These are phyloP conservation scores for Sarcophaga peregrina DNA, from an alignment of 1,140 invertebrate species.

Conservation along the genomic window DNA sequence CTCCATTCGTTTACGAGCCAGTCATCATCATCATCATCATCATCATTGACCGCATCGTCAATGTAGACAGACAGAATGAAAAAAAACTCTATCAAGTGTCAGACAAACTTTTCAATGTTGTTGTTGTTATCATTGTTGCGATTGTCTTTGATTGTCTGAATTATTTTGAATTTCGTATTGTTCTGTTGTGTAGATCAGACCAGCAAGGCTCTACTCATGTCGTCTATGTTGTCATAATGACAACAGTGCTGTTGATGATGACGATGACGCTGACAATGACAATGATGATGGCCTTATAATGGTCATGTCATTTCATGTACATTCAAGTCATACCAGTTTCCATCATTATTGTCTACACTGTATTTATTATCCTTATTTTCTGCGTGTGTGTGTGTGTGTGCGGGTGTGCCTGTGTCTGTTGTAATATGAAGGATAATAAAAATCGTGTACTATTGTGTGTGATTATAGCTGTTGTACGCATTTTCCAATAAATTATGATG, in stretches of 20 bases:
- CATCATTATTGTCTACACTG: not conserved
- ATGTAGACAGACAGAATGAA: too few relatives aligned
- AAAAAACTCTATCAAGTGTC: conserved; percentile 16
- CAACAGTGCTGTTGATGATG: not conserved
- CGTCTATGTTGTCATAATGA: not conserved
- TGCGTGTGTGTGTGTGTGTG: not conserved
- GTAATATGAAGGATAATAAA: not conserved
- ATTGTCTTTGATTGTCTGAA: too few relatives aligned
- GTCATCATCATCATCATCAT: not conserved
- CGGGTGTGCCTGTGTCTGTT: not conserved
- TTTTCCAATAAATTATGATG: conserved; percentile 46
- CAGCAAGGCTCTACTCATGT: not conserved
- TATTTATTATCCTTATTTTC: too few relatives aligned
- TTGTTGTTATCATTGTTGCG: not conserved
- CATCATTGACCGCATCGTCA: not conserved
- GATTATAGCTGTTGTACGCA: not conserved
- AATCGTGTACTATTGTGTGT: conserved; percentile 5
- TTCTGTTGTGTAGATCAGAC: not conserved
- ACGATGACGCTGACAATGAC: not conserved
- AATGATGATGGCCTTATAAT: conserved; percentile 38
- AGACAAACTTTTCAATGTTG: not conserved
- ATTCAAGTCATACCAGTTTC: conserved; percentile 6
- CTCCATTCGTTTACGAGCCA: not conserved
- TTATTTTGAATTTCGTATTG: not conserved
- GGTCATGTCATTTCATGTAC: conserved; percentile 31